Evolutionary conservation across 2,797 vertebrate genomes (phyloP), one percentile per base, ranked within the genome.

Genomic region (Crax fasciolata): DNA sequence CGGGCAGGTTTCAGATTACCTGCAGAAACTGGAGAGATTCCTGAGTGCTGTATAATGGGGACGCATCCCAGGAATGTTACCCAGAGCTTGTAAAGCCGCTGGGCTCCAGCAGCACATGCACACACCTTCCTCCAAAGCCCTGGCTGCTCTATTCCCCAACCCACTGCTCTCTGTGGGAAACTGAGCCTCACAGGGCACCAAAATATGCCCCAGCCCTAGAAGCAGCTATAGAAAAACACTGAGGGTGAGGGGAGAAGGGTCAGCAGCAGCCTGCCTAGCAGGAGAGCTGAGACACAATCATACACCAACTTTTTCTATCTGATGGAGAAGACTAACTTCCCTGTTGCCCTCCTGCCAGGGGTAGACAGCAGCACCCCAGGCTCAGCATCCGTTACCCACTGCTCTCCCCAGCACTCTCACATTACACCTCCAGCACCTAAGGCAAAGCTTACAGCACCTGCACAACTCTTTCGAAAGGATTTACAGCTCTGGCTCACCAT

Each of bases 31-130:
- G 17, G n/a, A 76, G 59, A 43, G 32, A n/a, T 55, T 27, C 30
- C 5, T 1, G 18, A 65, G 51, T 0, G 0, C 35, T 63, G 11
- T 1, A 19, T 30, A 72, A 24, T 0, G 41, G 39, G 27, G 43
- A 88, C 4, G 8, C 14, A 19, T 23, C 51, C 62, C 83, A 43
- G 11, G 10, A 59, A 70, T 57, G 85, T 43, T 41, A 25, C 28
- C 19, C 14, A 43, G 23, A 51, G 46, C 44, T 57, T 1, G 1
- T 19, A 48, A 73, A 85, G 11, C 25, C 41, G 23, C 27, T 28
- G 52, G 39, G 54, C 28, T 90, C 27, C 4, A 1, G 54, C 14
- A 71, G 43, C 43, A 17, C 14, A 4, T 10, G 9, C 57, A 4
- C 21, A 24, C 4, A 3, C 13, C 35, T 39, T 11, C 25, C 49